Evolutionary conservation across 2,888 invertebrate species (phyloP).

Genomic region (Hartigia nigra): DNA sequence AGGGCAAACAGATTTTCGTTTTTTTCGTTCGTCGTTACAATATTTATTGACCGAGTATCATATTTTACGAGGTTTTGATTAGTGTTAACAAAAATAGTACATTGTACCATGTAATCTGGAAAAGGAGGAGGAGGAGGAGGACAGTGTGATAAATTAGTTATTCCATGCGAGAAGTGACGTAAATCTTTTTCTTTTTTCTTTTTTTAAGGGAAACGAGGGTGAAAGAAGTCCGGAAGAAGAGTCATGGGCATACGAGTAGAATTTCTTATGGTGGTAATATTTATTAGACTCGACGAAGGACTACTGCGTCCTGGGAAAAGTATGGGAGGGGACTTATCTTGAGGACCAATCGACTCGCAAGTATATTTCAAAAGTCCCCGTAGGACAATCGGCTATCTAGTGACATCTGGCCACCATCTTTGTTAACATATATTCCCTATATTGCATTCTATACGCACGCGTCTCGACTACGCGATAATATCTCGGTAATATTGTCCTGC

Average conservation of each 20-base stretch:
- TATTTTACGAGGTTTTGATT: neutral
- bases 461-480: too few species aligned
- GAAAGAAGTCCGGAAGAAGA: neutral
- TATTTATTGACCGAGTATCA: neutral
- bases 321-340: too few species aligned
- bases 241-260: neutral
- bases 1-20: neutral
- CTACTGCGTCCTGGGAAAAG: neutral
- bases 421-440: too few species aligned
- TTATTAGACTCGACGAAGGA: neutral
- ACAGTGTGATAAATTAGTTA: neutral
- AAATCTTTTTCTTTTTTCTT: neutral
- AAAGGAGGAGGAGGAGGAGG: fast-evolving
- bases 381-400: too few species aligned
- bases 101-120: too few species aligned
- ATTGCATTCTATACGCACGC: too few species aligned
- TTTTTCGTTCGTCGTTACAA: neutral
- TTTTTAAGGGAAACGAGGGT: neutral
- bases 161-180: neutral
- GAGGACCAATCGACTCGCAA: too few species aligned
- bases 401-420: too few species aligned
- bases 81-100: neutral
- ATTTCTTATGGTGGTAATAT: neutral
- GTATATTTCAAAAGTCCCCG: too few species aligned
- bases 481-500: too few species aligned